Base-by-base conservation (phyloP, 2,797 vertebrate genomes). In the Halcyon chelicuti region DNA sequence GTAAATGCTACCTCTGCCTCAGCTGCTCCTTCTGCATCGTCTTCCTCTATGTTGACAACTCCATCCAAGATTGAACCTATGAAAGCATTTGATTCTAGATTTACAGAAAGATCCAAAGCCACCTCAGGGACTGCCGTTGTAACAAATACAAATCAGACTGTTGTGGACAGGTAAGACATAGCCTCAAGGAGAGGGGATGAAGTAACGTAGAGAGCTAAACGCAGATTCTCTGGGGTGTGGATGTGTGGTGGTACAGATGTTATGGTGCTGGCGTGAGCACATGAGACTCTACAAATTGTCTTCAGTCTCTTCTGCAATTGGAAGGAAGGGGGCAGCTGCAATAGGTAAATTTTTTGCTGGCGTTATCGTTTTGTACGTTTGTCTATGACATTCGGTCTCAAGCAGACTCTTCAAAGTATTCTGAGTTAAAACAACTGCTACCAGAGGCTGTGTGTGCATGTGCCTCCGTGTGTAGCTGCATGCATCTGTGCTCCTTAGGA, bases 91-190 rank as follows among this genome's bases (percentile, higher is more conserved):
- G 99, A 99, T 96, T 99, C 99, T 14, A 98, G 99, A 86, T 99
- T 99, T 96, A 99, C 99, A 0, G 99, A 99, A 97, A 98, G 99
- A 97, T 99, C 99, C 91, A 99, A 99, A 98, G 98, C 99, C 97
- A 99, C 99, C 5, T 98, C 99, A 3, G 99, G 99, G 78, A 98
- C 98, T 94, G 98, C 99, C 95, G 72, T 98, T 74, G 73, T 98
- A 71, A 93, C 97, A 54, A 98, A 98, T 74, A 95, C 98, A 22
- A 99, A 98, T 62, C 98, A 99, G 55, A 92, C 97, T 22, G 97
- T 98, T 40, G 94, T 98, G 35, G 99, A 99, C 96, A 99, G 99
- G 99, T 99, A 86, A 92, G 98, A 33, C 23, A 20, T 13, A 35
- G 37, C 33, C 12, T 7, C 4, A 19, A 39, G 23, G 29, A 42